Conservation (phyloP, 2,113 vertebrate genomes). For the Athene noctua region DNA sequence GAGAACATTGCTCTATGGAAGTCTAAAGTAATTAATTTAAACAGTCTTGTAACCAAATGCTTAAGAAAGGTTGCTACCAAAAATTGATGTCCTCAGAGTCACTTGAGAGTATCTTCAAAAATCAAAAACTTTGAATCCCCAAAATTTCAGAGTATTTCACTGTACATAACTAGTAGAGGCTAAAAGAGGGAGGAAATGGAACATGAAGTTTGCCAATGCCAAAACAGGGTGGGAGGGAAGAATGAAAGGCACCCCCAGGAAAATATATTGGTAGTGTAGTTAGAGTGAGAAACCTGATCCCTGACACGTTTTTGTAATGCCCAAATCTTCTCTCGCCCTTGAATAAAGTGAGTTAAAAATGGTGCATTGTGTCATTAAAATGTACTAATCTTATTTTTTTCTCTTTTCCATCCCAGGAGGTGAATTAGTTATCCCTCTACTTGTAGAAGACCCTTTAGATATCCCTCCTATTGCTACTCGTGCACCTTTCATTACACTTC, state of each 20-base stretch:
- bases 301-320: neutral
- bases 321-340: neutral
- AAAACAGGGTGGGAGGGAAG: neutral
- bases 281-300: neutral
- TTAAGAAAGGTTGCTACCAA: neutral
- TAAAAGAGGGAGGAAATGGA: neutral
- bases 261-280: neutral
- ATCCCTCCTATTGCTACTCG: slow-evolving; percentile 93
- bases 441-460: slow-evolving; percentile 98
- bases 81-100: slow-evolving; percentile 52
- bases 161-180: neutral
- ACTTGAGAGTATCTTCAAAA: slow-evolving; percentile 79
- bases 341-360: neutral
- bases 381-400: slow-evolving; percentile 71
- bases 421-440: slow-evolving; percentile 97
- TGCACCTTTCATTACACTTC: slow-evolving; percentile 96
- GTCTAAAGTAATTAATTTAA: neutral
- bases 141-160: neutral
- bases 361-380: neutral
- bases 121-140: neutral
- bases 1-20: neutral
- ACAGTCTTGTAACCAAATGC: neutral
- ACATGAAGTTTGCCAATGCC: neutral
- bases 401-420: slow-evolving; percentile 90
- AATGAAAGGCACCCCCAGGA: neutral